Evolutionary conservation across 2,888 invertebrate genomes (phyloP), one percentile per base, ranked within the genome.

Genomic region (Spisula solida): DNA sequence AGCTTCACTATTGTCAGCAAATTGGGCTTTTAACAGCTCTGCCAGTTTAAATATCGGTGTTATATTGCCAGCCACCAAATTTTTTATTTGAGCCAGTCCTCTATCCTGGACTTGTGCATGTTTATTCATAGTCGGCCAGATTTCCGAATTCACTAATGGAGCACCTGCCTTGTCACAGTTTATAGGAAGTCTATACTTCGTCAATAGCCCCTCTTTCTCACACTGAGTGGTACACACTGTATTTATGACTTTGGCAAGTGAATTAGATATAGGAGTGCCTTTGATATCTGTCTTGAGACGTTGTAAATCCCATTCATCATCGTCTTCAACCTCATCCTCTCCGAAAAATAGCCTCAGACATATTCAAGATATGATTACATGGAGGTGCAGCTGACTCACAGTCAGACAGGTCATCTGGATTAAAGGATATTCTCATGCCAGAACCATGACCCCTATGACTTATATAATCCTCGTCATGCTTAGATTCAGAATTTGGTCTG

Each of bases 61-160:
- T n/a, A 82, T 48, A 12, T 60, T 60, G 20, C 78, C 25, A 16
- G 78, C 55, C 20, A 81, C 66, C 47, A 86, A 5, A 31, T 78
- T 83, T 51, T 87, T 82, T 29, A 79, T 87, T 6, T 87, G 82
- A 18, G 41, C 56, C n/a, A 83, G 20, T 20, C 29, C 6, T 29
- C 55, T 78, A 79, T 87, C 82, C n/a, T 82, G 20, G 18, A 16
- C 20, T 20, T 79, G 75, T 6, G 79, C 14, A 29, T 41, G 31
- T 79, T 87, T 82, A 56, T 87, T 79, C 51, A 83, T 29, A 2
- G 60, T 60, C 29, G 79, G 78, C 82, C 83, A 87, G 8, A 87
- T 78, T 12, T 87, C 87, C 16, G 55, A 55, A 66, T 87, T 87
- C 20, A 87, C 55, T 14, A 60, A 20, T 10, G 87, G 87, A 31